These are phyloP conservation scores for Cyclargus thomasi DNA, from an alignment of 1,140 invertebrate species.

Conservation along the genomic window DNA sequence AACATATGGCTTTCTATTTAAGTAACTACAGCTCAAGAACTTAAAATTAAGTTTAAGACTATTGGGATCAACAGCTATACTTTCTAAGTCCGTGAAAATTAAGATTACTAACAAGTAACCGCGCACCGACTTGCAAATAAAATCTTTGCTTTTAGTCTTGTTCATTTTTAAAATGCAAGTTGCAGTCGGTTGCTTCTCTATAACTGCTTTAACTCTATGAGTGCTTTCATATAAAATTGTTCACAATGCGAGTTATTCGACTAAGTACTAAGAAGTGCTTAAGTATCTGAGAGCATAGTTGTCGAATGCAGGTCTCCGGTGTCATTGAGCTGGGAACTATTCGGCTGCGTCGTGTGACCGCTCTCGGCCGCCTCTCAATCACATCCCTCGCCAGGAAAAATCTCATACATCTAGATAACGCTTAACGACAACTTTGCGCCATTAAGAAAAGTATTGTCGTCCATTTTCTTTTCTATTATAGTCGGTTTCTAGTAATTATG, in stretches of 20 bases:
- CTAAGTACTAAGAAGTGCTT: neutral
- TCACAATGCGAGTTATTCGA: neutral
- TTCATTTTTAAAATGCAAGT: too few relatives aligned
- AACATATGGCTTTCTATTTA: too few relatives aligned
- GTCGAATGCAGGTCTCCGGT: constrained; percentile 30
- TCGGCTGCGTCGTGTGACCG: constrained; percentile 29
- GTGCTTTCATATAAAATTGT: neutral
- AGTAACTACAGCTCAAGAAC: too few relatives aligned
- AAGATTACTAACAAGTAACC: too few relatives aligned
- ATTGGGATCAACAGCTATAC: too few relatives aligned
- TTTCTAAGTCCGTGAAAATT: too few relatives aligned
- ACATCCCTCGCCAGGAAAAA: constrained; percentile 19
- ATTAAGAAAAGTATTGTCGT: neutral
- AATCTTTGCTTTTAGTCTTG: too few relatives aligned
- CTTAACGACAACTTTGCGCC: neutral
- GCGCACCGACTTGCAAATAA: too few relatives aligned
- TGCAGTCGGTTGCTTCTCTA: too few relatives aligned
- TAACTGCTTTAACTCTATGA: neutral
- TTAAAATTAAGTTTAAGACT: too few relatives aligned
- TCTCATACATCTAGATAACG: constrained; percentile 10
- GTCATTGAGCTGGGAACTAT: constrained; percentile 48
- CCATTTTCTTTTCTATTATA: too few relatives aligned
- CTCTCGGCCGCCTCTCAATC: constrained; percentile 16
- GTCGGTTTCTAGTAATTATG: too few relatives aligned
- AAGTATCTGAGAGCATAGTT: constrained; percentile 9